These are phyloP conservation scores for Mylabris phalerata DNA, from an alignment of 1,140 invertebrate species.

Conservation along the genomic window DNA sequence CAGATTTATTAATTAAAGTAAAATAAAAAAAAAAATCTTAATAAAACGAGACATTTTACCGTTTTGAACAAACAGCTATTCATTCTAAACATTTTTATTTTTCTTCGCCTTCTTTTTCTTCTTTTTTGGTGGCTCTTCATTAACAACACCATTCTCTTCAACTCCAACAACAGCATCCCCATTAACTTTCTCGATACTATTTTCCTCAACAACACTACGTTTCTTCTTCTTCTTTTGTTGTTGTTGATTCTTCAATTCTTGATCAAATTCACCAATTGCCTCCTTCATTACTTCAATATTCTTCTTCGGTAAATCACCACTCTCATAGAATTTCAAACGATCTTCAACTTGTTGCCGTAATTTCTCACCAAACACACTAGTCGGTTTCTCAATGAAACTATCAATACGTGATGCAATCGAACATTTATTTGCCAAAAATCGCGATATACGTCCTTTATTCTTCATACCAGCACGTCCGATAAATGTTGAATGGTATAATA, in stretches of 20 bases:
- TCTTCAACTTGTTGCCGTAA: conserved; percentile 92
- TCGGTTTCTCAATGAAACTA: conserved; percentile 86
- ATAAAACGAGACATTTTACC: too few relatives aligned
- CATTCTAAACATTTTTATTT: too few relatives aligned
- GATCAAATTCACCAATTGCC: conserved; percentile 66
- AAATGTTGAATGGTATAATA: conserved; percentile 96
- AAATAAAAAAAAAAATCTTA: conserved; percentile 36
- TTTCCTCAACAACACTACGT: conserved; percentile 33
- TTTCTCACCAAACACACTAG: conserved; percentile 85
- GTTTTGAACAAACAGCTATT: too few relatives aligned
- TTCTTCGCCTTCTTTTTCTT: conserved; percentile 33
- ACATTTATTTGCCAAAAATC: conserved; percentile 97
- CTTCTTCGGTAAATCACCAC: conserved; percentile 89
- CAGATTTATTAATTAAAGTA: too few relatives aligned
- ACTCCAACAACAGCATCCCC: conserved; percentile 7
- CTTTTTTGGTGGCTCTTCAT: conserved; percentile 37
- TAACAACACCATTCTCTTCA: conserved; percentile 15
- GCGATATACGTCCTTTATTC: conserved; percentile 94
- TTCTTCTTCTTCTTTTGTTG: conserved; percentile 44
- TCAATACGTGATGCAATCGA: conserved; percentile 96
- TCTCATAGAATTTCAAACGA: conserved; percentile 92
- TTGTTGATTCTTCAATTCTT: conserved; percentile 24
- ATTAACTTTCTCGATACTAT: conserved; percentile 24
- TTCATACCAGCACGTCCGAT: conserved; percentile 89
- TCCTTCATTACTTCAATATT: conserved; percentile 97